Conservation (phyloP, 2,888 invertebrate species). For the Podabrus alpinus region DNA sequence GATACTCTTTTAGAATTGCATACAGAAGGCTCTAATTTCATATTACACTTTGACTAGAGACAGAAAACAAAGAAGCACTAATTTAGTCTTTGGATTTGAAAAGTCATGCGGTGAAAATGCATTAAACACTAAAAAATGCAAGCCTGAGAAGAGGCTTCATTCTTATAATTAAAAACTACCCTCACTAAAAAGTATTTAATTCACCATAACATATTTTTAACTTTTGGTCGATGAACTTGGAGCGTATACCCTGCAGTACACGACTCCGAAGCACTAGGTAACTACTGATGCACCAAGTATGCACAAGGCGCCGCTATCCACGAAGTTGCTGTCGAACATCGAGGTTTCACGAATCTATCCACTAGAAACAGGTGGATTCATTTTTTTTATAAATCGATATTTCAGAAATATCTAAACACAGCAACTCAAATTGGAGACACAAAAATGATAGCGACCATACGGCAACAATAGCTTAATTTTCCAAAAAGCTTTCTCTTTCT, state of each 20-base stretch:
- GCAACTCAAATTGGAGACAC: neutral
- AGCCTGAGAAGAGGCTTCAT: slow-evolving; percentile 9
- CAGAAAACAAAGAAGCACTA: neutral
- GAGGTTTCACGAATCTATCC: slow-evolving; percentile 1
- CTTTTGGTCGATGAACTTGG: slow-evolving; percentile 2
- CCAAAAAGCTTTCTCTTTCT: neutral
- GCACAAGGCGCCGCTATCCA: slow-evolving; percentile 11
- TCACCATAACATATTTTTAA: neutral
- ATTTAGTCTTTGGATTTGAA: neutral
- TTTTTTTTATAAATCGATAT: neutral
- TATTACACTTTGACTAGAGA: slow-evolving; percentile 31
- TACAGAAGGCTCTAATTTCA: slow-evolving; percentile 46
- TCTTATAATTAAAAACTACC: neutral
- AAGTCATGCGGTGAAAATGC: neutral
- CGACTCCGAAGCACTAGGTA: neutral
- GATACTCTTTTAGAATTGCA: slow-evolving; percentile 44
- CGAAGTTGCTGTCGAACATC: slow-evolving; percentile 4
- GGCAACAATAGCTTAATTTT: neutral
- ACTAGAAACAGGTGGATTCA: neutral
- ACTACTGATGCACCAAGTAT: slow-evolving; percentile 3
- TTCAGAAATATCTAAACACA: neutral
- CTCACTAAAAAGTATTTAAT: slow-evolving; percentile 1
- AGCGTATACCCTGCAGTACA: neutral
- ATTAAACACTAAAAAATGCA: neutral
- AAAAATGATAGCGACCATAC: neutral